phyloP scores from a whole-genome alignment of 2,888 invertebrate genomes.

The Conchocele bisecta region DNA sequence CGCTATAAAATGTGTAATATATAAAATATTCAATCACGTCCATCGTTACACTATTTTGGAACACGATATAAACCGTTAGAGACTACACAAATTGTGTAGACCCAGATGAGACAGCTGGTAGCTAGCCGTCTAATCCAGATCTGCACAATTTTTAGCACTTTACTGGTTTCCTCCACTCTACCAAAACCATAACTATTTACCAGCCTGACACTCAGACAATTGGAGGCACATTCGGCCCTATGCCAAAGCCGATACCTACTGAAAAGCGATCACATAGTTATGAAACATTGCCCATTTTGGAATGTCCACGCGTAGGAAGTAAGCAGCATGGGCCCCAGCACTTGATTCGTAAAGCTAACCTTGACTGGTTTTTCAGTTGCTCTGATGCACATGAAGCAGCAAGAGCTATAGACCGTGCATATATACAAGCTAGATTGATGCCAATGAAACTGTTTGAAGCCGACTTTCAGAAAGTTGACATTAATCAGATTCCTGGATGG shows the following conservation, averaged over 20 bases:
- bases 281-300: too few relatives aligned
- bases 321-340: neutral
- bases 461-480: too few relatives aligned
- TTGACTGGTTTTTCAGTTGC: neutral
- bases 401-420: neutral
- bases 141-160: too few relatives aligned
- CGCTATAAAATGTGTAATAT: too few relatives aligned
- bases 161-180: too few relatives aligned
- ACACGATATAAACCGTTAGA: too few relatives aligned
- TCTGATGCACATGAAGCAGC: neutral
- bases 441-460: neutral
- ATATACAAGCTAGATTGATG: neutral
- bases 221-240: neutral
- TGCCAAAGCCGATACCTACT: neutral
- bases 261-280: neutral
- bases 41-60: too few relatives aligned
- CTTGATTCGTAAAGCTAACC: neutral
- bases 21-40: too few relatives aligned
- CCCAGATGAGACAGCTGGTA: too few relatives aligned
- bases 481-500: too few relatives aligned
- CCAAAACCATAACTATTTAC: constrained; percentile 40
- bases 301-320: neutral
- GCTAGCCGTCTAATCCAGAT: too few relatives aligned
- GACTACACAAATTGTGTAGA: too few relatives aligned
- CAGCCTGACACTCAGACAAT: constrained; percentile 4